Evolutionary conservation across 2,888 invertebrate species (phyloP).

Genomic region (Selenia dentaria): DNA sequence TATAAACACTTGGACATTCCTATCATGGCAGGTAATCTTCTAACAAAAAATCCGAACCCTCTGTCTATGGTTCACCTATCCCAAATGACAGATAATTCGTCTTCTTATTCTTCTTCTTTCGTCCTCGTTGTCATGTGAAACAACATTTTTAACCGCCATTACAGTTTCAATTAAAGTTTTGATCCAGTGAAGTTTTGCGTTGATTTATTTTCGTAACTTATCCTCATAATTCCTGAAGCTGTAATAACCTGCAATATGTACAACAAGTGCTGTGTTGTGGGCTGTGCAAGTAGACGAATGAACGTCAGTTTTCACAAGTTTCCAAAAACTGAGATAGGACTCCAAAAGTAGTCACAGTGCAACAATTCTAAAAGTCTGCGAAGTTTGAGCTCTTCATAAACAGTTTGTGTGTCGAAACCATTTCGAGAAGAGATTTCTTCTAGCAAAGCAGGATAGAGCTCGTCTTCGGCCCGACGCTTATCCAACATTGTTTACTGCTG

Average conservation of each 20-base stretch:
- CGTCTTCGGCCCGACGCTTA: background rate
- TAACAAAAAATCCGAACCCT: too few species aligned
- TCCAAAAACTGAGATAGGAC: background rate
- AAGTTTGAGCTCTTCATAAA: background rate
- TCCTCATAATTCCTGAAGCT: background rate
- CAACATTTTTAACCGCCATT: background rate
- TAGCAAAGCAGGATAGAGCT: background rate
- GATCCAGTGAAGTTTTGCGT: background rate
- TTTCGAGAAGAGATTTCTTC: background rate
- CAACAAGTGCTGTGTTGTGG: constrained; percentile 3
- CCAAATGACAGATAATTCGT: too few species aligned
- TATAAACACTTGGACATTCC: too few species aligned
- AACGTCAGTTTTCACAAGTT: background rate
- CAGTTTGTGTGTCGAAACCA: background rate
- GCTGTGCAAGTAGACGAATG: background rate
- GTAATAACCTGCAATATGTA: background rate
- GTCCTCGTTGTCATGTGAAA: background rate
- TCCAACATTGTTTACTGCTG: background rate
- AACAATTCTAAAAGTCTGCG: background rate
- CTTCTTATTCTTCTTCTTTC: too few species aligned
- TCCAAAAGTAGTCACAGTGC: background rate
- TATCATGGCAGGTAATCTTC: background rate
- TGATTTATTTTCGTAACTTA: background rate
- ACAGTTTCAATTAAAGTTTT: background rate
- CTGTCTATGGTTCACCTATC: too few species aligned